Base-by-base conservation (phyloP, 2,888 invertebrate species). In the Ethmia dodecea region DNA sequence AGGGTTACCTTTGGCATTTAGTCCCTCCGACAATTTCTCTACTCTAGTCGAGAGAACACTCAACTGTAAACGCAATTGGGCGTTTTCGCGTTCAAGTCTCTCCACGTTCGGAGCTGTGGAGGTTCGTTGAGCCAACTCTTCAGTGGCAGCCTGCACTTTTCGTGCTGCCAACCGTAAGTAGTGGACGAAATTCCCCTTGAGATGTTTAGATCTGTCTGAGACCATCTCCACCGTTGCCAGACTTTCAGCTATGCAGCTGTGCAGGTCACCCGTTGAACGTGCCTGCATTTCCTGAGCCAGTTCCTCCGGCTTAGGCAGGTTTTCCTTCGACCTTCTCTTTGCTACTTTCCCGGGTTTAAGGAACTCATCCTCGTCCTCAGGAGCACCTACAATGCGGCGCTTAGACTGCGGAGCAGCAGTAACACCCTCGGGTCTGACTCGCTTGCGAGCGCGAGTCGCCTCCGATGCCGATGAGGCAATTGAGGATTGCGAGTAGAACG, bases 221-320 rank as follows among this genome's bases (percentile, higher is more conserved):
- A 14, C 20, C 28, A 1, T 34, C 34, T 10, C 3, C 12, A 8
- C 14, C 32, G 3, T 43, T 47, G 11, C 26, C 32, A 1, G 13
- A 8, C 8, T 18, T 8, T 18, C 18, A 5, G 4, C 8, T 5
- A 18, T 18, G 18, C 8, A 8, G 18, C 5, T 5, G 4, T 4
- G 8, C 5, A 18, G 18, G 8, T 18, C 18, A 18, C 5, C 18
- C 8, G 18, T 18, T 5, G 18, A 8, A 4, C 18, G 18, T 5
- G 4, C 18, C 18, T 8, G 18, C 18, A 18, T 5, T 4, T n/a
- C 0, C 47, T 47, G 0, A 2, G 8, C 0, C 43, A 38, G 13
- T 31, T 46, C 0, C 4, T 43, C 0, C 45, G 50, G 5, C 24
- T 50, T 1, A 25, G 38, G 3, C 45, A 44, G 1, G 45, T 49